These are phyloP conservation scores for Tragelaphus buxtoni DNA, from an alignment of 2,113 vertebrate species.

Conservation along the genomic window DNA sequence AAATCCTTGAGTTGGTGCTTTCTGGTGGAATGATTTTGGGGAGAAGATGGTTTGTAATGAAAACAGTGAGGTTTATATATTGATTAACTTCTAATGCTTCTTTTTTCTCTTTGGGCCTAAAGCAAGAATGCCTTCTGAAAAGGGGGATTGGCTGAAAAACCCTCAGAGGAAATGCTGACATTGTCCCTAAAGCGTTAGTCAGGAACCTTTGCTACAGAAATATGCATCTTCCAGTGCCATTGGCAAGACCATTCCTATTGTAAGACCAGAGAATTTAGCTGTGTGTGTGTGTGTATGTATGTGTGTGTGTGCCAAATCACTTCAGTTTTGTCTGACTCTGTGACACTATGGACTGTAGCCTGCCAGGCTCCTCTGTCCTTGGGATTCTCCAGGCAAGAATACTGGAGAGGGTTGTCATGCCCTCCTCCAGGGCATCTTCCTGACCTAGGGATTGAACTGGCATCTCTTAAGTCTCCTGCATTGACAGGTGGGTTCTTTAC, in stretches of 20 bases:
- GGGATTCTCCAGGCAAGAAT: not conserved
- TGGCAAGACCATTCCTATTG: not conserved
- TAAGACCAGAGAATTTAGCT: not conserved
- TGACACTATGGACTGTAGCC: rapidly evolving
- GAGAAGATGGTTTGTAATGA: not conserved
- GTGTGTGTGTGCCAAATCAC: not conserved
- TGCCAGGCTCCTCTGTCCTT: not conserved
- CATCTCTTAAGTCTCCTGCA: not conserved
- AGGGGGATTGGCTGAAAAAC: not conserved
- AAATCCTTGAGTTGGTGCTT: not conserved
- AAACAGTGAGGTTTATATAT: not conserved
- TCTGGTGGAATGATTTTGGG: not conserved
- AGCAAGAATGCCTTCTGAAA: not conserved
- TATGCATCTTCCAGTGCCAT: not conserved
- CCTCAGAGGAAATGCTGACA: not conserved
- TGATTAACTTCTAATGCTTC: not conserved
- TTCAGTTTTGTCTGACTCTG: not conserved
- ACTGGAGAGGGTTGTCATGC: not conserved
- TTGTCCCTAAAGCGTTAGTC: not conserved
- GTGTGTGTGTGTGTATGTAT: not conserved
- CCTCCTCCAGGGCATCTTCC: not conserved
- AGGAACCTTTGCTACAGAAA: not conserved
- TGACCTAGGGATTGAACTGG: not conserved
- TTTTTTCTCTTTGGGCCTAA: not conserved
- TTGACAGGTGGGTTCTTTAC: not conserved